phyloP scores from a whole-genome alignment of 2,113 vertebrate genomes.

The Pangasianodon hypophthalmus region DNA sequence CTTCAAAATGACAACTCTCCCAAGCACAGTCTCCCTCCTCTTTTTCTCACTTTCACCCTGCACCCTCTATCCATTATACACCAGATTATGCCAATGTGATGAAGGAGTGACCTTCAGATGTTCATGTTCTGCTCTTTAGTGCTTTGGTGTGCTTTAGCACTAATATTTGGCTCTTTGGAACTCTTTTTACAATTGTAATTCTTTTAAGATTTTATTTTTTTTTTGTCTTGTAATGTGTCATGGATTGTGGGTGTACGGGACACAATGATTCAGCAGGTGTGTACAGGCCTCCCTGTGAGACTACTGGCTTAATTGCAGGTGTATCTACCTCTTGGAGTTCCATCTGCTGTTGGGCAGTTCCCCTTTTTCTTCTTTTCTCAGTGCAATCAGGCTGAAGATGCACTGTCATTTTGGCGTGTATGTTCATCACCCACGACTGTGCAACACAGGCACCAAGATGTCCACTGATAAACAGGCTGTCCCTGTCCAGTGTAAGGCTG shows the following conservation, averaged over 20 bases:
- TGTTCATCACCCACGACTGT: not conserved
- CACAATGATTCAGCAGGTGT: not conserved
- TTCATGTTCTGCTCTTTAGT: not conserved
- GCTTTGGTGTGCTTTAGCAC: not conserved
- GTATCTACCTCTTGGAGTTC: not conserved
- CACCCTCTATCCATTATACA: not conserved
- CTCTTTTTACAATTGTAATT: not conserved
- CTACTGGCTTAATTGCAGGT: slow-evolving; percentile 24
- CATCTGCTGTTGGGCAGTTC: slow-evolving; percentile 3
- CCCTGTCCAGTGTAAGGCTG: not conserved
- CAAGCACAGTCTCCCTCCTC: not conserved
- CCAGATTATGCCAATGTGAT: not conserved
- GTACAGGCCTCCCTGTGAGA: not conserved
- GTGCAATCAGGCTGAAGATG: not conserved
- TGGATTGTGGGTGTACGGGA: not conserved
- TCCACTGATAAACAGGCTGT: slow-evolving; percentile 28
- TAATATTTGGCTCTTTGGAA: not conserved
- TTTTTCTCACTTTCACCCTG: not conserved
- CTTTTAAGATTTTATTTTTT: not conserved
- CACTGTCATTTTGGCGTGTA: slow-evolving; percentile 13
- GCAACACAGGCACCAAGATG: slow-evolving; percentile 4
- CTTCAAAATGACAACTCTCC: not conserved
- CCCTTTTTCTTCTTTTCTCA: slow-evolving; percentile 9
- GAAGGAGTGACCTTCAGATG: not conserved
- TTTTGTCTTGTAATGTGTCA: not conserved